Base-by-base conservation (phyloP, 1,140 invertebrate species). In the Heliconius eleuchia region DNA sequence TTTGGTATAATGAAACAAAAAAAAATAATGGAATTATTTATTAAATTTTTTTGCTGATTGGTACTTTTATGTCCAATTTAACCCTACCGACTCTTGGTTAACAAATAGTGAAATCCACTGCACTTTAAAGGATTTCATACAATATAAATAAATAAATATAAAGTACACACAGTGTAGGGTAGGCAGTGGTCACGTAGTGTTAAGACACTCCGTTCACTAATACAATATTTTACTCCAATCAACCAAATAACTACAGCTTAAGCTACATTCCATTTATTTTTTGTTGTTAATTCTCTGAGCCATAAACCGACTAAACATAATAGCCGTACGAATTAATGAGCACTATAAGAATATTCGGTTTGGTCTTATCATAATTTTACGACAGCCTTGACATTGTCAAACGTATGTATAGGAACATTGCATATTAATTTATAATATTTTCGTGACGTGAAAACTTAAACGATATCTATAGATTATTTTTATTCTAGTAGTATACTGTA, bases 311-410 rank as follows among this genome's bases (percentile, higher is more conserved):
- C n/a, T 73, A 50, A 34, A 73, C 27, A 73, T 73, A 73, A 50
- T 46, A 73, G 42, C 27, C 8, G 34, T 73, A 73, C n/a, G 37
- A 73, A 73, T 73, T 42, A 27, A 73, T 73, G 72, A 73, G 23
- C 27, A 66, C 16, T 66, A 66, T 30, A 16, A 66, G 16, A 66
- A 66, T 66, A 66, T 66, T 30, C 60, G 27, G 23, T 66, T 27
- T 66, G 60, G 60, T 66, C 60, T 30, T 27, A 30, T 66, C 27
- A 66, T n/a, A 73, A 23, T 73, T 73, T 73, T 50, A 73, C 13
- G 72, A 46, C 11, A 30, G 39, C 16, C n/a, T 73, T 73, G 39
- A 73, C 39, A 73, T 50, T 73, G 39, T 50, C 39, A 73, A 73
- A 46, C 11, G 72, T 73, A 50, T 66, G 72, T 73, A 50, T 66